Conservation (phyloP, 2,888 invertebrate species). For the Sphaerophoria taeniata region DNA sequence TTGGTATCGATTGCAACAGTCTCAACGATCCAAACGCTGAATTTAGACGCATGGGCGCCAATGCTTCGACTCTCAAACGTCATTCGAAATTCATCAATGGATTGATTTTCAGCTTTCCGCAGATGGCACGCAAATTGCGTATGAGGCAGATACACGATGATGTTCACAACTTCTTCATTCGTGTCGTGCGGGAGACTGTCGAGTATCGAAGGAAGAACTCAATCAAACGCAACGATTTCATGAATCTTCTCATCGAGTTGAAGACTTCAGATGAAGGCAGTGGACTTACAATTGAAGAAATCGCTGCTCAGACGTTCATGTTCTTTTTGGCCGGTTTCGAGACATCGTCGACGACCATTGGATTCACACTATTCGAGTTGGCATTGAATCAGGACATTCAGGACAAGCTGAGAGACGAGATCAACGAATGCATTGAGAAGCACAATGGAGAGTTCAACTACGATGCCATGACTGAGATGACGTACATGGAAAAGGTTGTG, state of each 20-base stretch:
- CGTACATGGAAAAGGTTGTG: constrained; percentile 83
- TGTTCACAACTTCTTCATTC: constrained; percentile 78
- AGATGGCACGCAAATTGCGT: constrained; percentile 75
- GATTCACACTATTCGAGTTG: constrained; percentile 84
- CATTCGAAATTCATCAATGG: constrained; percentile 64
- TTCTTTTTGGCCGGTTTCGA: constrained; percentile 85
- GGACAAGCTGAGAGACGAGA: constrained; percentile 82
- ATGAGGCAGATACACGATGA: constrained; percentile 76
- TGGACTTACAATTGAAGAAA: constrained; percentile 79
- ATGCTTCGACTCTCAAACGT: constrained; percentile 73
- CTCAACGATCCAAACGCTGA: constrained; percentile 81
- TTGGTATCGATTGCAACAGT: constrained; percentile 83
- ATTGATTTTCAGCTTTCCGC: constrained; percentile 77
- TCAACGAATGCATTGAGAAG: constrained; percentile 79
- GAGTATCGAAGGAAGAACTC: constrained; percentile 80
- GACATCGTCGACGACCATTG: constrained; percentile 84
- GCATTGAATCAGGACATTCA: constrained; percentile 83
- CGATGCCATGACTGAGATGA: constrained; percentile 83
- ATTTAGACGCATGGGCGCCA: constrained; percentile 79
- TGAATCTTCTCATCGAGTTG: constrained; percentile 83
- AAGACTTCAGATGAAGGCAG: constrained; percentile 81
- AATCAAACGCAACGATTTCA: constrained; percentile 83
- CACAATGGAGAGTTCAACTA: constrained; percentile 81
- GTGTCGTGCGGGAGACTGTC: constrained; percentile 82
- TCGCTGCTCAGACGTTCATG: constrained; percentile 84